Percentiles rank a stretch among this genome's conserved stretches.
These are phyloP conservation scores for Silurus asotus DNA, from an alignment of 2,113 vertebrate species.

Conservation along the genomic window DNA sequence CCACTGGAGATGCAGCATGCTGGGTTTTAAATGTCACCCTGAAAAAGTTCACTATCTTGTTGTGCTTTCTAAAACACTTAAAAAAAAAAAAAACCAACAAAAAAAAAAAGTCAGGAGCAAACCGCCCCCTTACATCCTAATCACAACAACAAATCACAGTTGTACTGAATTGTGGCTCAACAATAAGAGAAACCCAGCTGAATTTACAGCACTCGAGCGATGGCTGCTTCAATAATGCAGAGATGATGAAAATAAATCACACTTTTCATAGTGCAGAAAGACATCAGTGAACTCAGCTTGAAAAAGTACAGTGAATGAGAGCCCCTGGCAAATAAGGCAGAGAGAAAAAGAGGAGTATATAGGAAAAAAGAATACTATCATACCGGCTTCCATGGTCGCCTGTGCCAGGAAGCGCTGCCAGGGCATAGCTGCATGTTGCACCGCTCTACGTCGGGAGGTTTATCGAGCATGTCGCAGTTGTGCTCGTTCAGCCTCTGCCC, in stretches of 20 bases:
- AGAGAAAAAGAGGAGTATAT: neutral
- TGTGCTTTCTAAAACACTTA: neutral
- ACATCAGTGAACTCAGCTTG: conserved; percentile 28
- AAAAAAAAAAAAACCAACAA: neutral
- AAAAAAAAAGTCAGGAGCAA: conserved; percentile 20
- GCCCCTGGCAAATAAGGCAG: conserved; percentile 29
- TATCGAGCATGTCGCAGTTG: conserved; percentile 87
- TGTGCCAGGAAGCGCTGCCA: conserved; percentile 86
- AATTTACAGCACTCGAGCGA: neutral
- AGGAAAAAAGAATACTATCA: conserved; percentile 75
- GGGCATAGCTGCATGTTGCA: conserved; percentile 88
- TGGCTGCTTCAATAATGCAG: neutral
- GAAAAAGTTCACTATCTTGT: neutral
- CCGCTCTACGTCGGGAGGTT: conserved; percentile 81
- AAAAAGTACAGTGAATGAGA: conserved; percentile 49
- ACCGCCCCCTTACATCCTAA: conserved; percentile 45
- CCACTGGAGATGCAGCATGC: neutral
- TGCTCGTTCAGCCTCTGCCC: conserved; percentile 85
- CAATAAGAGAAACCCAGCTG: neutral
- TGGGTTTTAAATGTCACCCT: conserved; percentile 1
- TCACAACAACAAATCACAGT: conserved; percentile 46
- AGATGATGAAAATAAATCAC: neutral
- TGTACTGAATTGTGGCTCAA: conserved; percentile 6
- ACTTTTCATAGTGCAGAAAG: conserved; percentile 2
- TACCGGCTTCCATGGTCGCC: conserved; percentile 94